phyloP scores from a whole-genome alignment of 2,888 invertebrate species.

The Phengaris arion region DNA sequence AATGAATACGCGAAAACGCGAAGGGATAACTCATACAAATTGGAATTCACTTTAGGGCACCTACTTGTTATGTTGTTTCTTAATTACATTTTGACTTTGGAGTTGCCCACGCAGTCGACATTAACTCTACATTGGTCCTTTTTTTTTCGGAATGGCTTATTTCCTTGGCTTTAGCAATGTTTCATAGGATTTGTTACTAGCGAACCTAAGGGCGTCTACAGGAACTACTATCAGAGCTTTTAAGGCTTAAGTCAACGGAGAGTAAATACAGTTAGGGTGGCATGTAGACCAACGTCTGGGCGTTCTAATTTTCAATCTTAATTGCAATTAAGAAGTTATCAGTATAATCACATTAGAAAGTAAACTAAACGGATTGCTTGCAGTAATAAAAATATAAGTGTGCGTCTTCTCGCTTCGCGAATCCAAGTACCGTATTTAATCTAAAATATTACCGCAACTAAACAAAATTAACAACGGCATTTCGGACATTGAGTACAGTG shows the following conservation, averaged over 20 bases:
- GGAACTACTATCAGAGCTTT: no score
- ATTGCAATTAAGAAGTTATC: background rate
- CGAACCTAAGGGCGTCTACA: no score
- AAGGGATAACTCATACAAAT: constrained; percentile 8
- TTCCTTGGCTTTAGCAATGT: no score
- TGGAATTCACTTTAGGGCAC: background rate
- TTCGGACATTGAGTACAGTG: constrained; percentile 7
- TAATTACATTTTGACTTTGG: background rate
- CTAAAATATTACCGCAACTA: constrained; percentile 30
- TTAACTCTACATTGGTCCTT: no score
- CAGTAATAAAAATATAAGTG: constrained; percentile 27
- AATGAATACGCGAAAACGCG: constrained; percentile 4
- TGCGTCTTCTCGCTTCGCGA: constrained; percentile 26
- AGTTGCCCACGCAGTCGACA: background rate
- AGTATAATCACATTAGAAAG: constrained; percentile 36
- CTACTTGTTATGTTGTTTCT: background rate
- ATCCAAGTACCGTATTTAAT: constrained; percentile 29
- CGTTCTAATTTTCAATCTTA: background rate
- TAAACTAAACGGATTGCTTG: constrained; percentile 20
- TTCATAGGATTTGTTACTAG: no score
- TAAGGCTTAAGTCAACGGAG: no score
- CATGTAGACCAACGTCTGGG: no score
- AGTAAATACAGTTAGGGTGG: no score
- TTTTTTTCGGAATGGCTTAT: no score
- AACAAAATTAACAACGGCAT: constrained; percentile 23